phyloP scores from a whole-genome alignment of 2,888 invertebrate genomes.

The Calameuta pallipes region DNA sequence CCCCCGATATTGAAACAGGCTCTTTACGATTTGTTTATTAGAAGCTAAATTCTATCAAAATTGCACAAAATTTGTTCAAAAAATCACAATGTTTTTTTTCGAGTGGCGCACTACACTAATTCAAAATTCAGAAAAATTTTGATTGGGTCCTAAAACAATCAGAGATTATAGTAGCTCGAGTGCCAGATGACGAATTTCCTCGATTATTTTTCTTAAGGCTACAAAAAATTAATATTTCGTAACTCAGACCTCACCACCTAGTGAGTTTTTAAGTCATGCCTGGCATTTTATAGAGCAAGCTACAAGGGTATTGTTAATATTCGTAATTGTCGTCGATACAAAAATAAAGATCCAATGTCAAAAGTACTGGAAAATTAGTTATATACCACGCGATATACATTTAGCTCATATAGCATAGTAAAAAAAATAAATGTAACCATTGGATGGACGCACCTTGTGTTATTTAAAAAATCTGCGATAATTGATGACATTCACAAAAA shows the following conservation, averaged over 20 bases:
- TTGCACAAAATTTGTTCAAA: constrained; percentile 60
- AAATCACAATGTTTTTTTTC: constrained; percentile 63
- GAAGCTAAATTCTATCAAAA: constrained; percentile 65
- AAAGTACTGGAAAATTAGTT: neutral
- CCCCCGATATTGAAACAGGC: constrained; percentile 69
- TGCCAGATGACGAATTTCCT: neutral
- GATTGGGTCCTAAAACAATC: neutral
- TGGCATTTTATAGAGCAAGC: neutral
- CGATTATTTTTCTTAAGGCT: neutral
- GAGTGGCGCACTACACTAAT: constrained; percentile 50
- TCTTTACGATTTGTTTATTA: constrained; percentile 57
- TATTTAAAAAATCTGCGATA: neutral
- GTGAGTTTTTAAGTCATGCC: neutral
- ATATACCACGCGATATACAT: neutral
- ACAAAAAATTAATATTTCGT: neutral
- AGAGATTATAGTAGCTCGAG: neutral
- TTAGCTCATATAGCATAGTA: neutral
- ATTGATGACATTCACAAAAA: neutral
- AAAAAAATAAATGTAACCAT: neutral
- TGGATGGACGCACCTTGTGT: neutral
- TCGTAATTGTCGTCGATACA: constrained; percentile 35
- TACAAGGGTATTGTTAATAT: constrained; percentile 32
- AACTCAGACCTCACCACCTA: neutral
- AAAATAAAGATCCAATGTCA: constrained; percentile 24
- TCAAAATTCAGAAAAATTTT: constrained; percentile 7